Evolutionary conservation across 2,888 invertebrate species (phyloP).

Genomic region (Diarsia rubi): DNA sequence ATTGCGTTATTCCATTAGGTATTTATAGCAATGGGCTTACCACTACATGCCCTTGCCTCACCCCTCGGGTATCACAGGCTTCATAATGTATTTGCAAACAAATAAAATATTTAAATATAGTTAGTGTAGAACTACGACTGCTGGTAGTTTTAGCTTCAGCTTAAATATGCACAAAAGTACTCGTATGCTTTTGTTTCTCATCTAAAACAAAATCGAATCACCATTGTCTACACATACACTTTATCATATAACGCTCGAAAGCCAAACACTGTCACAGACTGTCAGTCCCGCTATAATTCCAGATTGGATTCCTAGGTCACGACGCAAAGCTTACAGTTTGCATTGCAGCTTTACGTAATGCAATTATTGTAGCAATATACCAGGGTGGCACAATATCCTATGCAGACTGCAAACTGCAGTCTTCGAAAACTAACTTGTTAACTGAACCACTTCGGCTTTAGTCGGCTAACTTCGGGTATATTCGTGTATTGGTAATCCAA

Average conservation of each 20-base stretch:
- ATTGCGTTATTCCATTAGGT: background rate
- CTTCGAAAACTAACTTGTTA: conserved; percentile 64
- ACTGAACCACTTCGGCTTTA: conserved; percentile 58
- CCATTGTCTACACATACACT: background rate
- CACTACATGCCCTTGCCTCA: background rate
- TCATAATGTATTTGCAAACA: background rate
- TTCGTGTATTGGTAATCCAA: conserved; percentile 58
- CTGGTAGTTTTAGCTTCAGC: background rate
- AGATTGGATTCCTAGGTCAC: conserved; percentile 60
- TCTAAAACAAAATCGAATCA: conserved; percentile 21
- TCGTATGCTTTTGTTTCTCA: background rate
- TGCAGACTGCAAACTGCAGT: conserved; percentile 47
- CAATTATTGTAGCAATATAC: conserved; percentile 69
- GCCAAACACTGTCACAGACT: conserved; percentile 21
- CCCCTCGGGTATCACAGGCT: background rate
- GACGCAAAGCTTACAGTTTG: conserved; percentile 62
- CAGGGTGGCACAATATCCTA: conserved; percentile 56
- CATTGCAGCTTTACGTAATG: conserved; percentile 62
- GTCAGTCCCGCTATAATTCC: conserved; percentile 56
- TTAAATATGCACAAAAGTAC: background rate
- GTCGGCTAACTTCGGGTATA: conserved; percentile 48
- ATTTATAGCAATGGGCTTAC: background rate
- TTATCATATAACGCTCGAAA: conserved; percentile 15
- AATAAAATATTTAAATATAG: background rate
- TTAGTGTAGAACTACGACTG: background rate